Base-by-base conservation (phyloP, 2,797 vertebrate species). In the Erpetoichthys calabaricus region DNA sequence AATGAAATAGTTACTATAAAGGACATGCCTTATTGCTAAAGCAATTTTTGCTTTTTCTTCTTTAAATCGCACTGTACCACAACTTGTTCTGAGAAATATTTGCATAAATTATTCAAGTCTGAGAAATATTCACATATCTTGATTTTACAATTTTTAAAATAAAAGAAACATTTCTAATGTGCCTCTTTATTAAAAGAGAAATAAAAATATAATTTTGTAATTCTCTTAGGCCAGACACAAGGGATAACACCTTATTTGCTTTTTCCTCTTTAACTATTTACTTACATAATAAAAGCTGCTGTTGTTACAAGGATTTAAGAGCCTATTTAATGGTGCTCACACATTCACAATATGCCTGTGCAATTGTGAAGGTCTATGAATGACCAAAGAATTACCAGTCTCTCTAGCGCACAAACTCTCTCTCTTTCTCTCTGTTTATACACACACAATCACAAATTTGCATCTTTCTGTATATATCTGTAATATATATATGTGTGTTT, bases 151-250 rank as follows among this genome's bases (percentile, higher is more conserved):
- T 76, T 73, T 73, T 81, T 81, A 77, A 83, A 75, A 77, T 77
- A 74, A 76, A 80, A 73, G 77, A 75, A 80, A 74, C 75, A 85
- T 86, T 86, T 89, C 81, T 87, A 84, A 85, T 86, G 80, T 82
- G 82, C 88, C 88, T 89, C 85, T 86, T 89, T 90, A 90, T 89
- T 86, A 86, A 88, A 80, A 80, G 79, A 80, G 73, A 79, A 87
- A 90, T 84, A 86, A 89, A 79, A 84, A 84, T 75, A 82, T 84
- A 75, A 84, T 81, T 76, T 82, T 85, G 82, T 81, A 86, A 85
- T 87, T 87, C 75, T 87, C 82, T 80, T 78, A 81, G 81, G 83
- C 80, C 80, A 82, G 81, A 87, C 75, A 80, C 65, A 64, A 69
- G 68, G 64, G 63, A 67, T 67, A 69, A 61, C 70, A 73, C 65